Conservation (phyloP, 2,113 vertebrate genomes). For the Calonectris borealis region DNA sequence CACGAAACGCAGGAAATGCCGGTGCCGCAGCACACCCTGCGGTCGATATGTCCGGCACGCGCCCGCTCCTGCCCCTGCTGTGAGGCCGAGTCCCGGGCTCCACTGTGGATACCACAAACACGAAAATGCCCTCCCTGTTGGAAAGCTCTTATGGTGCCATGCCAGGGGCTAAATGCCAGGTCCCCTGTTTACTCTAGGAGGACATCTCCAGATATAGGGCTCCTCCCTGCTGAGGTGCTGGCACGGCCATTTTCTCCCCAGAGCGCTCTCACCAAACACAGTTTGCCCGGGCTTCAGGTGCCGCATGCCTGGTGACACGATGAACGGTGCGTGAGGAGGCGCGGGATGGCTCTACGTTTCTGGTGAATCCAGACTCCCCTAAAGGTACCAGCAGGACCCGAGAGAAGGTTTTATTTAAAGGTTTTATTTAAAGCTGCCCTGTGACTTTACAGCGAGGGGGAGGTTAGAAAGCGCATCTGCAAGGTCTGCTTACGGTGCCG, state of each 20-base stretch:
- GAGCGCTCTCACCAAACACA: accelerated
- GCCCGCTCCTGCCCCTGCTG: accelerated
- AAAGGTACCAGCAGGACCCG: background rate
- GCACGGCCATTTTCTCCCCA: accelerated
- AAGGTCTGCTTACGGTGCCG: accelerated
- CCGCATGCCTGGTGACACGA: accelerated
- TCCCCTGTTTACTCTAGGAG: background rate
- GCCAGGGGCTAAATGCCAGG: background rate
- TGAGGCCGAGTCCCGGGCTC: accelerated
- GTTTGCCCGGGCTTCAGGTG: background rate
- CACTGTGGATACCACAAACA: accelerated
- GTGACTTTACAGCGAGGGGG: background rate
- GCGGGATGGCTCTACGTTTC: accelerated
- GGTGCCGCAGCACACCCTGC: accelerated
- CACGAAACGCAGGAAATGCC: accelerated
- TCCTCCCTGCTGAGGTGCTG: background rate
- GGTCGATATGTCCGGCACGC: accelerated
- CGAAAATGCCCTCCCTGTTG: background rate
- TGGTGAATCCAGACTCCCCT: background rate
- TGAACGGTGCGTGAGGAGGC: accelerated
- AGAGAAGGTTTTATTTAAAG: background rate
- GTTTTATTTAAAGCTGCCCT: background rate
- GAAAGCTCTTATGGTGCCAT: background rate
- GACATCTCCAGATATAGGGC: background rate
- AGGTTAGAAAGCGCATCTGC: accelerated